Conservation (phyloP, 1,140 invertebrate species). For the Scaptomyza montana region DNA sequence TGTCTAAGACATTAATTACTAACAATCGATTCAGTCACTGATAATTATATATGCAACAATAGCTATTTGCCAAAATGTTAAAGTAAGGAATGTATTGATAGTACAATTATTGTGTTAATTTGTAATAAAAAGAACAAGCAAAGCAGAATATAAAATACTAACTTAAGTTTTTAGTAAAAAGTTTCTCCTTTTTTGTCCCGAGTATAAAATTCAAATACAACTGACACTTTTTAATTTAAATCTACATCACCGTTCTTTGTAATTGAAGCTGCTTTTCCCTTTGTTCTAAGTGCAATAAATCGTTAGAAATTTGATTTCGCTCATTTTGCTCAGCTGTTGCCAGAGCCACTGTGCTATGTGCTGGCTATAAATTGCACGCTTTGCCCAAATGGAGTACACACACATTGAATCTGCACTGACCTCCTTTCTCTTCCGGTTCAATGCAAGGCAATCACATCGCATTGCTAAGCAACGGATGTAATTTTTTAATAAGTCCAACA, state of each 20-base stretch:
- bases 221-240: too few species aligned
- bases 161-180: too few species aligned
- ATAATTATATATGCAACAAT: not conserved
- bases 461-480: slow-evolving; percentile 29
- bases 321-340: slow-evolving; percentile 62
- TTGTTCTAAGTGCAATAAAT: not conserved
- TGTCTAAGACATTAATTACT: slow-evolving; percentile 4
- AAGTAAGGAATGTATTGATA: too few species aligned
- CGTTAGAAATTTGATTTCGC: slow-evolving; percentile 2
- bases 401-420: slow-evolving; percentile 1
- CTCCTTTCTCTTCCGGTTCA: slow-evolving; percentile 8
- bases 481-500: slow-evolving; percentile 53
- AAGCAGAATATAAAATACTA: too few species aligned
- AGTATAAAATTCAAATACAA: too few species aligned
- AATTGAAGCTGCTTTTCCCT: not conserved
- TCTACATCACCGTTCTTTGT: too few species aligned
- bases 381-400: not conserved
- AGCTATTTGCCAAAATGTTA: too few species aligned
- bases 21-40: not conserved
- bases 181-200: too few species aligned
- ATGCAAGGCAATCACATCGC: not conserved
- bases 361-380: slow-evolving; percentile 47
- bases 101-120: too few species aligned
- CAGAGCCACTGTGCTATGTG: slow-evolving; percentile 28
- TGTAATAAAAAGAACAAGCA: too few species aligned